Conservation (phyloP, 53 echinoderm and acorn worm species). For the Stichopus horrens region DNA sequence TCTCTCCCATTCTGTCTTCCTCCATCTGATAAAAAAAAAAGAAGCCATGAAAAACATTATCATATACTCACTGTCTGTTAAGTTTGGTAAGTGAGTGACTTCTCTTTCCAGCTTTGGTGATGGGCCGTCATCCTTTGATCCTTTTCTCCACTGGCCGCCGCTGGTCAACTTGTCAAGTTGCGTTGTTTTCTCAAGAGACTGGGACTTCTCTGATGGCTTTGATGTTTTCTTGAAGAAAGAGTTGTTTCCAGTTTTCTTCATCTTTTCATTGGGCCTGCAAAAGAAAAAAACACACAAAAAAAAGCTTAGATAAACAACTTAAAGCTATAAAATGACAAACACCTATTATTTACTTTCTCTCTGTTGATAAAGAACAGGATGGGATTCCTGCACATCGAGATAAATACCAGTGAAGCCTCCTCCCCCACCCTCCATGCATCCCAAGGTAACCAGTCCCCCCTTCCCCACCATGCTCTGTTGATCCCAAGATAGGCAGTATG, state of each 20-base stretch:
- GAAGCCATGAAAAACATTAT: no score
- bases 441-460: no score
- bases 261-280: conserved; percentile 79
- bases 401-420: no score
- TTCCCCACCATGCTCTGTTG: no score
- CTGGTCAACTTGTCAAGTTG: conserved; percentile 80
- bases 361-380: no score
- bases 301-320: no score
- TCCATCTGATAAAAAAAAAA: background rate
- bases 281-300: no score
- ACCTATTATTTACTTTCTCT: no score
- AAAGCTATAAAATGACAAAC: no score
- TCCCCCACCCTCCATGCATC: no score
- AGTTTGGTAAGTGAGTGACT: conserved; percentile 91
- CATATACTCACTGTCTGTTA: conserved; percentile 59
- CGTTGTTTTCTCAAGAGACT: conserved; percentile 75
- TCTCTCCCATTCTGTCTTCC: background rate
- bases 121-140: conserved; percentile 58
- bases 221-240: conserved; percentile 85
- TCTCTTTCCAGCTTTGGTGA: conserved; percentile 71
- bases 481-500: no score
- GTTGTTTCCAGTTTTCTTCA: conserved; percentile 83
- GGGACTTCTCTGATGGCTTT: conserved; percentile 72
- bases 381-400: no score
- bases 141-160: conserved; percentile 67